These are phyloP conservation scores for Rynchops niger DNA, from an alignment of 2,113 vertebrate genomes.

Conservation along the genomic window DNA sequence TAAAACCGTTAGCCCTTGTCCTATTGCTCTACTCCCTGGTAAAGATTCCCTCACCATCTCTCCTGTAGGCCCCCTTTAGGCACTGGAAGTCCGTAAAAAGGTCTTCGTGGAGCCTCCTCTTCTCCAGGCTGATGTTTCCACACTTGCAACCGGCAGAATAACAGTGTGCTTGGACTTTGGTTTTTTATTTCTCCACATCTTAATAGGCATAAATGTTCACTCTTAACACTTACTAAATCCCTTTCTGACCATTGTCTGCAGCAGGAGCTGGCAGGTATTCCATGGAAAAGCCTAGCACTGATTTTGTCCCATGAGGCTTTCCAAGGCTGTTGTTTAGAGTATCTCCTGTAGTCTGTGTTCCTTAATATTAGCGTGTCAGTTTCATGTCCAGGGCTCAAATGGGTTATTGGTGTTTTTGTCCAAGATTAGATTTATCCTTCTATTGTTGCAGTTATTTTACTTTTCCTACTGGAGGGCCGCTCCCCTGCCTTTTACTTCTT, in stretches of 20 bases:
- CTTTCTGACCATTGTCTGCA: not conserved
- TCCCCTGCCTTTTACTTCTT: constrained; percentile 17
- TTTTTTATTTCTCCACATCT: not conserved
- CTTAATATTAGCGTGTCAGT: not conserved
- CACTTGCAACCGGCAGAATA: not conserved
- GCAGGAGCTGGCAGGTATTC: not conserved
- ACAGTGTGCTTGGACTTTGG: not conserved
- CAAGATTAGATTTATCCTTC: constrained; percentile 19
- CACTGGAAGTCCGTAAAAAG: not conserved
- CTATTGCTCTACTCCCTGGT: not conserved
- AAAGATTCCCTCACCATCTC: not conserved
- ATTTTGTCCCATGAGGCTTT: not conserved
- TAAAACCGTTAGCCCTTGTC: not conserved
- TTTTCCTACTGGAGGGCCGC: not conserved
- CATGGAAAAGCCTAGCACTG: not conserved
- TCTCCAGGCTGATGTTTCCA: not conserved
- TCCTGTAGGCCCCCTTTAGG: not conserved
- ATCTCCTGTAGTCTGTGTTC: not conserved
- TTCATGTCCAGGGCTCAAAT: not conserved
- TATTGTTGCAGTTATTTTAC: constrained; percentile 20
- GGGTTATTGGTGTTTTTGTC: not conserved
- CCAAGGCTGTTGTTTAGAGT: not conserved
- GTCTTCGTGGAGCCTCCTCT: not conserved
- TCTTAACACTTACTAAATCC: not conserved
- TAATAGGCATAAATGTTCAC: not conserved